A percentile compares a stretch with the other conserved stretches of the same genome.
phyloP scores from a whole-genome alignment of 2,113 vertebrate genomes.

The Miniopterus natalensis region DNA sequence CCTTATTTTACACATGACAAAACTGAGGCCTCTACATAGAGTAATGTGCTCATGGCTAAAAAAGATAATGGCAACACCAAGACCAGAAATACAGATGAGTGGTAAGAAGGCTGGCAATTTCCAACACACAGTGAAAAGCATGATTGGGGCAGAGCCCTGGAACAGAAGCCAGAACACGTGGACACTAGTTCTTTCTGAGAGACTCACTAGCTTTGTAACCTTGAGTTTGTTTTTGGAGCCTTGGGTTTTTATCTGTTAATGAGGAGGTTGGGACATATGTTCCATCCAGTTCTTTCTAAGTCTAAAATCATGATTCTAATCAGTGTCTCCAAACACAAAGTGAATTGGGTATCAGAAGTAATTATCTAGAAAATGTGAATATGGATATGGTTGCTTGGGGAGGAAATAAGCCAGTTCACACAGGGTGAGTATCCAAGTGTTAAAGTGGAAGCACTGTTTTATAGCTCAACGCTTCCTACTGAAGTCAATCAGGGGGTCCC shows the following conservation, averaged over 20 bases:
- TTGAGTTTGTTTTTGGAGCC: background rate
- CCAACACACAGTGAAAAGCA: background rate
- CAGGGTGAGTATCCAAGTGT: background rate
- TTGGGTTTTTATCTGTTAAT: constrained; percentile 9
- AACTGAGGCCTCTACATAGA: background rate
- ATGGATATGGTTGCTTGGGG: background rate
- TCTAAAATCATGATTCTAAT: constrained; percentile 50
- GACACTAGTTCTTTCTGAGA: background rate
- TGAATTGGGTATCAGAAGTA: background rate
- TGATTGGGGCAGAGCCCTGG: background rate
- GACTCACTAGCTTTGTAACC: background rate
- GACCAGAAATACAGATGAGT: background rate
- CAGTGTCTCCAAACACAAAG: constrained; percentile 26
- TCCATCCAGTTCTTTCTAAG: background rate
- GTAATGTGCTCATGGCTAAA: background rate
- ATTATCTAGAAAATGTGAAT: constrained; percentile 52
- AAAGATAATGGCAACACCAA: background rate
- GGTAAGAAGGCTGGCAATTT: background rate
- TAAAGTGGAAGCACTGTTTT: background rate
- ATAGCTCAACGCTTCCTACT: background rate
- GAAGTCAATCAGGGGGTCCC: background rate
- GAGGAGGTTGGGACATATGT: background rate
- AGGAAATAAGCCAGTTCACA: background rate
- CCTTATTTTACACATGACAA: background rate
- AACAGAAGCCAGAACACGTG: background rate